Percentiles rank a stretch among this genome's conserved stretches.
phyloP scores from a whole-genome alignment of 1,140 invertebrate species.

The Cydia splendana region DNA sequence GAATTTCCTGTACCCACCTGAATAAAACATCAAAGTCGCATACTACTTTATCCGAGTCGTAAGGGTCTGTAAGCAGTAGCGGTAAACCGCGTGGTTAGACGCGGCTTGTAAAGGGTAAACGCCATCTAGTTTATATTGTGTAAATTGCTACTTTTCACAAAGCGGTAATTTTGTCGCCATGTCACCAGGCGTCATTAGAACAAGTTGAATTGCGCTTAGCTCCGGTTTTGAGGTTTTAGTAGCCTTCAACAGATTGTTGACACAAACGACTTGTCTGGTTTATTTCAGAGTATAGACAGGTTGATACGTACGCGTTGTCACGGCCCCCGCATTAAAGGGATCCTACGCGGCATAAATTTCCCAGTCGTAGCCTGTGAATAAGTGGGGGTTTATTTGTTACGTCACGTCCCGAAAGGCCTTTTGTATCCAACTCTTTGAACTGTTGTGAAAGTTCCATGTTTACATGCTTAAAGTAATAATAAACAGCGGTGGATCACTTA shows the following conservation, averaged over 20 bases:
- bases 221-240: slow-evolving; percentile 22
- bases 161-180: too few species aligned
- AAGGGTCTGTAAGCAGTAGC: too few species aligned
- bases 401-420: slow-evolving; percentile 60
- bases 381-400: slow-evolving; percentile 75
- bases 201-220: background rate
- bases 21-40: too few species aligned
- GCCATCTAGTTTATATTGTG: too few species aligned
- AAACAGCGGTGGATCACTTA: slow-evolving; percentile 29
- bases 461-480: slow-evolving; percentile 38
- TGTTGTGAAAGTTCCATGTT: slow-evolving; percentile 50
- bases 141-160: too few species aligned
- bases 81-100: too few species aligned
- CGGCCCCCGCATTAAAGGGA: slow-evolving; percentile 71
- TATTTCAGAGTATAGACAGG: slow-evolving; percentile 42
- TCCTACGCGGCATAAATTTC: slow-evolving; percentile 74
- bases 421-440: slow-evolving; percentile 55
- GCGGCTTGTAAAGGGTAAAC: too few species aligned
- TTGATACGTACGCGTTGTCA: slow-evolving; percentile 69
- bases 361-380: slow-evolving; percentile 71
- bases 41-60: too few species aligned
- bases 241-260: slow-evolving; percentile 48
- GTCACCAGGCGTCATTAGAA: background rate
- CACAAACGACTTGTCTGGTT: slow-evolving; percentile 51
- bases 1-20: too few species aligned